Conservation (phyloP, 1,140 invertebrate genomes). For the Hestina assimilis region DNA sequence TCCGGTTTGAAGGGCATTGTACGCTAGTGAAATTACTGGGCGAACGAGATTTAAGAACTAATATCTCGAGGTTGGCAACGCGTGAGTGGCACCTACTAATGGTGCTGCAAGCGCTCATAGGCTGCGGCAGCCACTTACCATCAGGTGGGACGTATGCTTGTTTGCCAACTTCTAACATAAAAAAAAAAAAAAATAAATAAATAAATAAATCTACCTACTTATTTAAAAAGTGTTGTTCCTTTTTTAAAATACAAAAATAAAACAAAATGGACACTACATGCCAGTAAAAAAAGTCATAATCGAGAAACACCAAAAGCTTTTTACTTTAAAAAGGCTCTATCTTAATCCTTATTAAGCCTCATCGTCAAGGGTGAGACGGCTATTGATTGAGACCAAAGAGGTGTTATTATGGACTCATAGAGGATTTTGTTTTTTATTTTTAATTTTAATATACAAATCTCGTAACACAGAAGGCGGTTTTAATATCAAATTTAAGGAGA, state of each 20-base stretch:
- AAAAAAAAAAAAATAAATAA: too few relatives aligned
- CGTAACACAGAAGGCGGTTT: constrained; percentile 56
- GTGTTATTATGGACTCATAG: constrained; percentile 66
- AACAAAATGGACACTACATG: constrained; percentile 34
- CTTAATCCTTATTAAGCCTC: constrained; percentile 74
- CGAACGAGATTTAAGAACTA: too few relatives aligned
- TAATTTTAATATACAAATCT: constrained; percentile 30
- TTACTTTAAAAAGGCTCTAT: constrained; percentile 70
- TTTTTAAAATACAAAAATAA: not conserved
- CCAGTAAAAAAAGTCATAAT: constrained; percentile 57
- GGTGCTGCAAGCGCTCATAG: too few relatives aligned
- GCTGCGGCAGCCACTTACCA: too few relatives aligned
- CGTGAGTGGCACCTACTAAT: too few relatives aligned
- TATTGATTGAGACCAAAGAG: constrained; percentile 51
- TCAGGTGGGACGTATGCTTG: too few relatives aligned
- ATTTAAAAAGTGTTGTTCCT: too few relatives aligned
- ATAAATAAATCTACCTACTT: too few relatives aligned
- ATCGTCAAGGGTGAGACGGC: constrained; percentile 55
- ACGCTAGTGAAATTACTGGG: too few relatives aligned
- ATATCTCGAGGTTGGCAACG: too few relatives aligned
- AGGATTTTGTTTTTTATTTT: constrained; percentile 64
- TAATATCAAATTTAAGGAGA: constrained; percentile 43
- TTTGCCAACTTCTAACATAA: too few relatives aligned
- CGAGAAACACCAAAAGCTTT: constrained; percentile 69
- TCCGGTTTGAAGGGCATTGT: too few relatives aligned